These are phyloP conservation scores for Brachionus paranguensis DNA, from an alignment of 1,140 invertebrate genomes.

Conservation along the genomic window DNA sequence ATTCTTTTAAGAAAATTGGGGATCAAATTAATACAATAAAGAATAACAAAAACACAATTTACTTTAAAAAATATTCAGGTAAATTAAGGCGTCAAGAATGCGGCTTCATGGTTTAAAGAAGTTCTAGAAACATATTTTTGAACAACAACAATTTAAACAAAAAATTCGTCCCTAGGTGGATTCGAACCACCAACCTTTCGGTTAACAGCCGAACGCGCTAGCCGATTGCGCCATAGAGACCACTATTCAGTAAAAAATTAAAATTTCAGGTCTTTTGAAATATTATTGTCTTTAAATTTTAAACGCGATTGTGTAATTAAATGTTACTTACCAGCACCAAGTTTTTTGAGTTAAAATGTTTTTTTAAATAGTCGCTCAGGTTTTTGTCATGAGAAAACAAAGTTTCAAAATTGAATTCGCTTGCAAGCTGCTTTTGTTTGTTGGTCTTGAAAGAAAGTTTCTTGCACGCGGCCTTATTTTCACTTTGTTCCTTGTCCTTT, in stretches of 20 bases:
- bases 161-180: constrained; percentile 30
- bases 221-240: constrained; percentile 33
- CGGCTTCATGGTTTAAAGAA: background rate
- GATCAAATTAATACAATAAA: background rate
- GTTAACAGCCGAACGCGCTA: constrained; percentile 33
- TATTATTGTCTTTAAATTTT: background rate
- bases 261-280: background rate
- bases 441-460: constrained; percentile 1
- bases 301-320: background rate
- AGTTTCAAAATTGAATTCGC: constrained; percentile 7
- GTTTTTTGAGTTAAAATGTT: constrained; percentile 1
- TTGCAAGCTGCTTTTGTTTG: constrained; percentile 1
- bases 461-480: background rate
- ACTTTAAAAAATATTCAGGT: background rate
- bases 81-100: background rate
- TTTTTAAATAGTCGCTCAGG: background rate
- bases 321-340: background rate
- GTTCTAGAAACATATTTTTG: background rate
- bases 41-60: background rate
- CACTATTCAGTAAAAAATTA: background rate
- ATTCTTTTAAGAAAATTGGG: background rate
- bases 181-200: constrained; percentile 34
- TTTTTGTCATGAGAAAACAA: constrained; percentile 2
- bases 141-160: background rate
- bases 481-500: background rate